Conservation (phyloP, 1,140 invertebrate species). For the Pomacea maculata region DNA sequence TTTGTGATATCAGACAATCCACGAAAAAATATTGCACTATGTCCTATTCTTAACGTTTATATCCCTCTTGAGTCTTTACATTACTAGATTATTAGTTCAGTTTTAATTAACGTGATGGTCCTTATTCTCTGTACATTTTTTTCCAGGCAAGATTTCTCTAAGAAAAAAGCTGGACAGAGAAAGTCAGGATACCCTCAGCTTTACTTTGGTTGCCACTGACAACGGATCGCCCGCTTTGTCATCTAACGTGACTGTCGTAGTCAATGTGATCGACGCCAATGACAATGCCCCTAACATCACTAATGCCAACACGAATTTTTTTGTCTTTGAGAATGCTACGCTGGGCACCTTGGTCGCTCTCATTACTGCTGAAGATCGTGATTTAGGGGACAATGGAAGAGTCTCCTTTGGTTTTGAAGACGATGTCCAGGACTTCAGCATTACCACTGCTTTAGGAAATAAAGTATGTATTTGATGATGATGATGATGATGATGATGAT, state of each 20-base stretch:
- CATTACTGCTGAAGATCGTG: conserved; percentile 86
- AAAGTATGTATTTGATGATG: background rate
- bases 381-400: conserved; percentile 71
- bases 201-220: conserved; percentile 43
- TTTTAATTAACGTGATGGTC: background rate
- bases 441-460: conserved; percentile 19
- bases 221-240: conserved; percentile 33
- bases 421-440: conserved; percentile 20
- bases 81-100: background rate
- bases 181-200: conserved; percentile 15
- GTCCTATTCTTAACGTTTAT: too few relatives aligned
- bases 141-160: conserved; percentile 39
- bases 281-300: conserved; percentile 52
- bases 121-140: background rate
- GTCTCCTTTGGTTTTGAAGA: conserved; percentile 30
- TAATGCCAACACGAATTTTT: conserved; percentile 17
- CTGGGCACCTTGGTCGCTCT: conserved; percentile 76
- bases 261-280: conserved; percentile 51
- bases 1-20: too few relatives aligned
- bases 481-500: too few relatives aligned
- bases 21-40: too few relatives aligned
- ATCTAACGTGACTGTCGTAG: conserved; percentile 39
- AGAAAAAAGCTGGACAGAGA: conserved; percentile 44
- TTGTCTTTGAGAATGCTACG: conserved; percentile 75
- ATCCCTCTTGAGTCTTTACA: background rate